Percentiles rank a stretch among this genome's conserved stretches.
phyloP scores from a whole-genome alignment of 2,797 vertebrate species.

The Melanotaenia pygmaea region DNA sequence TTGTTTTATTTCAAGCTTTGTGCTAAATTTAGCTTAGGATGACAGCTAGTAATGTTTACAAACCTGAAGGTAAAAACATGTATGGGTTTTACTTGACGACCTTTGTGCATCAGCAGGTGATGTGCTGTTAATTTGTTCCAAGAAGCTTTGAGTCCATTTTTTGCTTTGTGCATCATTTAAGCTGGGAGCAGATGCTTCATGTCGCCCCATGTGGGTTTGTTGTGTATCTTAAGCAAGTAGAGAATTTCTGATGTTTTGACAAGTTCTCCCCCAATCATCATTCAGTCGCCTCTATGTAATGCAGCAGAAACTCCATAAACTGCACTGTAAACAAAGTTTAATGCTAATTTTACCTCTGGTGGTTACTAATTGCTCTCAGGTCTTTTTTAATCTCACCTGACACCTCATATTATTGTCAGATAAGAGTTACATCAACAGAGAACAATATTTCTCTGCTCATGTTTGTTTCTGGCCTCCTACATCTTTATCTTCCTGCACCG shows the following conservation, averaged over 20 bases:
- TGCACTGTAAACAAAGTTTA: slow-evolving; percentile 7
- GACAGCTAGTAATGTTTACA: background rate
- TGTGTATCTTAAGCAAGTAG: background rate
- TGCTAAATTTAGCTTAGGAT: too few relatives aligned
- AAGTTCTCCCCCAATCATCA: background rate
- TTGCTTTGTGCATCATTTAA: slow-evolving; percentile 4
- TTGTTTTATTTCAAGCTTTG: too few relatives aligned
- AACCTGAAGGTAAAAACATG: background rate
- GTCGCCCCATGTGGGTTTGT: background rate
- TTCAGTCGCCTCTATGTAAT: background rate
- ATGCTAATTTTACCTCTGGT: slow-evolving; percentile 41
- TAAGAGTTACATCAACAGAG: background rate
- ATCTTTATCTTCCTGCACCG: slow-evolving; percentile 28
- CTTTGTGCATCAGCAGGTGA: background rate
- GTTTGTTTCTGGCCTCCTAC: slow-evolving; percentile 34
- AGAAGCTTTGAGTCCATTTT: background rate
- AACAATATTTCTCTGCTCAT: slow-evolving; percentile 24
- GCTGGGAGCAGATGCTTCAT: background rate
- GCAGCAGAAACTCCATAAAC: slow-evolving; percentile 15
- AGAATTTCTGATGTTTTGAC: slow-evolving; percentile 8
- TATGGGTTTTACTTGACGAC: too few relatives aligned
- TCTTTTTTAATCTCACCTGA: background rate
- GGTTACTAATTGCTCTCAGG: slow-evolving; percentile 17
- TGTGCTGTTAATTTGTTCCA: background rate
- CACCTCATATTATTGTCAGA: background rate